A percentile compares a stretch with the other conserved stretches of the same genome.
These are phyloP conservation scores for Phataginus tricuspis DNA, from an alignment of 2,797 vertebrate genomes.

Conservation along the genomic window DNA sequence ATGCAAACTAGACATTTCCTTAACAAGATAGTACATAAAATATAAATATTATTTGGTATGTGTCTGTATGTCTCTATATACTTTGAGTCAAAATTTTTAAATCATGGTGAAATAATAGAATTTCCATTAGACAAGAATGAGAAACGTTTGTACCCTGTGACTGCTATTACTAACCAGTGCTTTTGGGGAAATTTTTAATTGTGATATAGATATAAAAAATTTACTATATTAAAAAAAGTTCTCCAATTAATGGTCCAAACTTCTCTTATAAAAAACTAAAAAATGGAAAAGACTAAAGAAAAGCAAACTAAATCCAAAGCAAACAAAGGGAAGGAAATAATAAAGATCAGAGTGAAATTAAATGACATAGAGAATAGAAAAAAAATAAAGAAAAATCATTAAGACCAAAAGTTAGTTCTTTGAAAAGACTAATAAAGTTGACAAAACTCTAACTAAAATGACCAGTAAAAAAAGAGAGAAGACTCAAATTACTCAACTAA, in stretches of 20 bases:
- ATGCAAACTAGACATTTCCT: not conserved
- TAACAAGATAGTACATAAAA: not conserved
- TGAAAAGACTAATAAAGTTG: not conserved
- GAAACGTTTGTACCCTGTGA: not conserved
- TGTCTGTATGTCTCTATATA: not conserved
- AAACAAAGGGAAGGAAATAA: conserved; percentile 16
- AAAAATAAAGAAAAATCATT: not conserved
- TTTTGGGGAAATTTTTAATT: not conserved
- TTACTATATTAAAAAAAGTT: not conserved
- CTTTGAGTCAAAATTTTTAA: not conserved
- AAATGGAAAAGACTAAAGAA: not conserved
- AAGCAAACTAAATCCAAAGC: not conserved
- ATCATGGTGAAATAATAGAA: not conserved
- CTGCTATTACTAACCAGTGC: not conserved
- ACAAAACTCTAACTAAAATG: not conserved
- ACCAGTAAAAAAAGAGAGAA: not conserved
- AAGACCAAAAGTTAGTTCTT: not conserved
- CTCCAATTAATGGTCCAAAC: not conserved
- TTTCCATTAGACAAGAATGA: not conserved
- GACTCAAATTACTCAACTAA: not conserved
- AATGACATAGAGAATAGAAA: not conserved
- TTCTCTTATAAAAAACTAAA: not conserved
- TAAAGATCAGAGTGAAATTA: not conserved
- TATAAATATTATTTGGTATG: not conserved
- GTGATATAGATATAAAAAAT: not conserved